phyloP scores from a whole-genome alignment of 2,113 vertebrate species.

The Dolichotis patagonum region DNA sequence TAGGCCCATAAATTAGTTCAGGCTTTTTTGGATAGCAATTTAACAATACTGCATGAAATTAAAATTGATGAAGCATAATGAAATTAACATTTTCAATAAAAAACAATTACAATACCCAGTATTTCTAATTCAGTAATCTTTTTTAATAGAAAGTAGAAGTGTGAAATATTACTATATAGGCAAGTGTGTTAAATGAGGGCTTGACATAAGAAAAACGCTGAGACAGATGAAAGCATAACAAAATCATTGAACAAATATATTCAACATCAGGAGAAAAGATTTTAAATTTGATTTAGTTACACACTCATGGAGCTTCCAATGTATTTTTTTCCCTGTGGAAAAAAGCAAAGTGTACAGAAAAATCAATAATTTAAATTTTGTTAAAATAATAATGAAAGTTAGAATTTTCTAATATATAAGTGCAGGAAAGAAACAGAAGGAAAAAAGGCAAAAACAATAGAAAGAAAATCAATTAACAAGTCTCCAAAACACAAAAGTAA shows the following conservation, averaged over 20 bases:
- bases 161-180: not conserved
- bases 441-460: not conserved
- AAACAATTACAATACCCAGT: not conserved
- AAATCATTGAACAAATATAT: conserved; percentile 2
- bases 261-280: not conserved
- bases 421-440: not conserved
- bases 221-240: not conserved
- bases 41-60: not conserved
- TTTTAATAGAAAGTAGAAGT: not conserved
- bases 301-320: not conserved
- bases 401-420: not conserved
- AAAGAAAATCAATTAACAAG: not conserved
- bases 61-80: not conserved
- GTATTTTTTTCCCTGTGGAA: not conserved
- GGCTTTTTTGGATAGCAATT: conserved; percentile 19
- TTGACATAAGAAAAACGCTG: not conserved
- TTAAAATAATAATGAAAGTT: not conserved
- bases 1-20: not conserved
- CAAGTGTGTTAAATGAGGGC: not conserved
- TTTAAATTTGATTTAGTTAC: conserved; percentile 24
- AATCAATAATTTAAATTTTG: not conserved
- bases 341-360: not conserved
- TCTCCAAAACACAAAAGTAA: not conserved
- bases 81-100: not conserved
- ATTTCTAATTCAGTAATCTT: not conserved